Base-by-base conservation (phyloP, 2,888 invertebrate species). In the Iselma pallidipennis region DNA sequence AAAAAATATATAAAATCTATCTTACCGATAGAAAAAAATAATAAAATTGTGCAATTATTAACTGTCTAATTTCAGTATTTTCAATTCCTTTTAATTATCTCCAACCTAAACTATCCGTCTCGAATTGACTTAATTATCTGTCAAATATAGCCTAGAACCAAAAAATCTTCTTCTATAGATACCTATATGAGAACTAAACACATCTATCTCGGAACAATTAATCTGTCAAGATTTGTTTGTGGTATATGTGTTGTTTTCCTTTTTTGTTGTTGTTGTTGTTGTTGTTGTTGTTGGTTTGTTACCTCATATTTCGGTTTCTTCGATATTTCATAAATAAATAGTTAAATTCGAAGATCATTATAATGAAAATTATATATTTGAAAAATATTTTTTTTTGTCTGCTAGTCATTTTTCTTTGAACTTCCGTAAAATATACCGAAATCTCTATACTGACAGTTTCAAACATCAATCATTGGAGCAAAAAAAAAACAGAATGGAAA, bases 111-210 rank as follows among this genome's bases (percentile, higher is more conserved):
- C 23, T 45, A 12, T 9, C 45, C 45, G 21, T 45, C 23, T 45
- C 45, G 45, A 45, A 45, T 45, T 45, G 45, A 23, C 10, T 45
- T 45, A 45, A 45, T 45, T 45, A 45, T 45, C 45, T 45, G 42
- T 42, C 45, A 21, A 21, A n/a, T 9, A 5, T 45, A 21, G 45
- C 45, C 45, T 23, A 21, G 21, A 42, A 45, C 45, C n/a, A 16
- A 14, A 7, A 23, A 21, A 3, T 45, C 12, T 21, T 21, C 21
- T 45, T n/a, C n/a, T n/a, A n/a, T n/a, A n/a, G n/a, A n/a, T n/a
- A n/a, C n/a, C n/a, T n/a, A n/a, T n/a, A 45, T 45, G 45, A 12
- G 45, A 45, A 45, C 45, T 6, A 45, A 45, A 45, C 45, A 45
- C 45, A 45, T 45, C 45, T 21, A 45, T 45, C 45, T 45, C n/a